phyloP scores from a whole-genome alignment of 2,797 vertebrate species.

The Manis javanica region DNA sequence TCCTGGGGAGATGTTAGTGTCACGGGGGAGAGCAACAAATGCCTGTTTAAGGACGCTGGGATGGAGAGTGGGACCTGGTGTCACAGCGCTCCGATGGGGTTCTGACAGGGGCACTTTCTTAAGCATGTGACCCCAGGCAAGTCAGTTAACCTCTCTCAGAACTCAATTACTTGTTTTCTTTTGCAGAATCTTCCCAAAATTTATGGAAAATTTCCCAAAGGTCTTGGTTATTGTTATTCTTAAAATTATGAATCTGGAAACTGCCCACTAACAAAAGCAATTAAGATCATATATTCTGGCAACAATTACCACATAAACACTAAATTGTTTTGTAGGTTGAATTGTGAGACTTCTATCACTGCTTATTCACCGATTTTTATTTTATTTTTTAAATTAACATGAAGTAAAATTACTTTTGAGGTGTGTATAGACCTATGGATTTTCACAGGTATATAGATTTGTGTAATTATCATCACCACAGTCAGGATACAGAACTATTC shows the following conservation, averaged over 20 bases:
- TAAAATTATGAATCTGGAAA: not conserved
- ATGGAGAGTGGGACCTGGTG: not conserved
- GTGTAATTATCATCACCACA: not conserved
- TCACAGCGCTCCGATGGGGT: not conserved
- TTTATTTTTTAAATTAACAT: slow-evolving; percentile 25
- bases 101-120: not conserved
- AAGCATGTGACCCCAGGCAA: not conserved
- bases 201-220: not conserved
- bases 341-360: not conserved
- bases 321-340: slow-evolving; percentile 23
- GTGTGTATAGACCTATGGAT: not conserved
- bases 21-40: not conserved
- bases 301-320: not conserved
- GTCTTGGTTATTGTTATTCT: slow-evolving; percentile 8
- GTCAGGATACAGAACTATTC: not conserved
- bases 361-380: not conserved
- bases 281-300: not conserved
- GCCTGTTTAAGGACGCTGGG: not conserved
- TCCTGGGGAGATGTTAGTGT: not conserved
- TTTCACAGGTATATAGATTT: not conserved
- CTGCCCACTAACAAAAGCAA: not conserved
- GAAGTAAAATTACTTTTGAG: slow-evolving; percentile 18
- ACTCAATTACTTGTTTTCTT: not conserved
- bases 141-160: not conserved
- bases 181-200: not conserved